A percentile compares a stretch with the other conserved stretches of the same genome.
Conservation (phyloP, 2,888 invertebrate genomes). For the Tanytarsus gracilentus region DNA sequence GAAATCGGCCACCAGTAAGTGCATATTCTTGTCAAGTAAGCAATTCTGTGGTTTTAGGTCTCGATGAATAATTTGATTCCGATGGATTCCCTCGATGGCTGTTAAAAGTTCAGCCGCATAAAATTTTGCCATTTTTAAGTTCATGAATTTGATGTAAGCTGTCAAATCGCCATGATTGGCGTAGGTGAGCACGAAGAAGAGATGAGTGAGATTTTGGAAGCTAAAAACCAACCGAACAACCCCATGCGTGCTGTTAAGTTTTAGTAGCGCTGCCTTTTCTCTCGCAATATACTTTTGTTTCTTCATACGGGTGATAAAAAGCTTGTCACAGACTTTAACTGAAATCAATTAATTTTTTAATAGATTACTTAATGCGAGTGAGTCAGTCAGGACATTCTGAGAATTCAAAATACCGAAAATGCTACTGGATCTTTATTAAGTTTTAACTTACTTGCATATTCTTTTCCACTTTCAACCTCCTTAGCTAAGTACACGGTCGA, state of each 20-base stretch:
- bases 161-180: slow-evolving; percentile 92
- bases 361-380: neutral
- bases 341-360: slow-evolving; percentile 32
- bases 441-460: slow-evolving; percentile 82
- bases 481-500: slow-evolving; percentile 91
- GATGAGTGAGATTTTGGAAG: slow-evolving; percentile 85
- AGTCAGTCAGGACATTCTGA: neutral
- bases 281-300: slow-evolving; percentile 88
- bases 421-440: neutral
- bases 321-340: slow-evolving; percentile 96
- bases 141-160: slow-evolving; percentile 85
- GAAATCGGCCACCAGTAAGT: slow-evolving; percentile 93
- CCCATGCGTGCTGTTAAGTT: slow-evolving; percentile 72
- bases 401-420: neutral
- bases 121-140: slow-evolving; percentile 79
- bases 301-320: slow-evolving; percentile 83
- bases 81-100: slow-evolving; percentile 86
- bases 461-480: slow-evolving; percentile 78
- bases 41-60: slow-evolving; percentile 98
- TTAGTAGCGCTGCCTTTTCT: slow-evolving; percentile 89
- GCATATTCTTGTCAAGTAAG: slow-evolving; percentile 88
- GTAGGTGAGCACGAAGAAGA: slow-evolving; percentile 93
- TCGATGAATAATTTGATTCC: slow-evolving; percentile 80
- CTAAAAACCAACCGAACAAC: slow-evolving; percentile 92
- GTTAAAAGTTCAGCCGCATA: slow-evolving; percentile 89